Conservation (phyloP, 2,113 vertebrate species). For the Centropus unirufus region DNA sequence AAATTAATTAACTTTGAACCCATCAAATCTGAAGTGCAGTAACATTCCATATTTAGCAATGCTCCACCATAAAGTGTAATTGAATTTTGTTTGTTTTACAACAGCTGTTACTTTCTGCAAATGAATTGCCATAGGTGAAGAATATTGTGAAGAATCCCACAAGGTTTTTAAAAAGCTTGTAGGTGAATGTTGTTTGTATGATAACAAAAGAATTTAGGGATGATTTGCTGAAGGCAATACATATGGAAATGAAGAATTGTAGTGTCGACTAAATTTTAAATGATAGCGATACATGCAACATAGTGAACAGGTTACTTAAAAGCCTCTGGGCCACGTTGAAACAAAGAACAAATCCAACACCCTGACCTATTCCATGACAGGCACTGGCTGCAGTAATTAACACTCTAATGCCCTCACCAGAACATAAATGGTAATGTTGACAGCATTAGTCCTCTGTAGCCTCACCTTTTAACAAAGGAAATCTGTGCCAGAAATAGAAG, state of each 20-base stretch:
- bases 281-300: background rate
- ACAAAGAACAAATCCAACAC: background rate
- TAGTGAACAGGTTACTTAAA: background rate
- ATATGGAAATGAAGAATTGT: background rate
- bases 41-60: background rate
- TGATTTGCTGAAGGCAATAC: background rate
- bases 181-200: accelerated
- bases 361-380: background rate
- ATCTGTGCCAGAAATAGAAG: background rate
- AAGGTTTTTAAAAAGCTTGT: background rate
- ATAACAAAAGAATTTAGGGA: background rate
- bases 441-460: background rate
- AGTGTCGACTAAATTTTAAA: background rate
- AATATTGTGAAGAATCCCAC: background rate
- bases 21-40: background rate
- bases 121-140: background rate
- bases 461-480: background rate
- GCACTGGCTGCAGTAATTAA: background rate
- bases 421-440: background rate
- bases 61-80: background rate
- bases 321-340: background rate
- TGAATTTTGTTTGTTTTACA: background rate
- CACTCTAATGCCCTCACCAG: background rate
- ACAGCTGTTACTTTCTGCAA: background rate
- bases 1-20: background rate